Base-by-base conservation (phyloP, 2,888 invertebrate species). In the Zaprionus bogoriensis region DNA sequence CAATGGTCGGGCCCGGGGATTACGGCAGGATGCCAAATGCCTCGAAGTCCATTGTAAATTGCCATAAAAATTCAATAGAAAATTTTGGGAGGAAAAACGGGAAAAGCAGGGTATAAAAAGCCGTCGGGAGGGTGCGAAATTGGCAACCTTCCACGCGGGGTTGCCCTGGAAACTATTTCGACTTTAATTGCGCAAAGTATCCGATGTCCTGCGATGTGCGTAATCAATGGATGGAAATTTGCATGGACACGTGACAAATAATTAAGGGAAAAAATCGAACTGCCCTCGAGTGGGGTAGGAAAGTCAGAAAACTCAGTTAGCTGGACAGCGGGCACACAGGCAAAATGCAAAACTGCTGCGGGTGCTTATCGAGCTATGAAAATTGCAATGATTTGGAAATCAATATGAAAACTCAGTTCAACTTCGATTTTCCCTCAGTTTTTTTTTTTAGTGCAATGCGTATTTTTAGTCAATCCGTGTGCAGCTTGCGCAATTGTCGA, bases 211-310 rank as follows among this genome's bases (percentile, higher is more conserved):
- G 64, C n/a, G n/a, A n/a, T 36, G 42, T 36, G 46, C 65, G 69
- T 72, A 82, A 88, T 81, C 80, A 88, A 78, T 74, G 86, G 67
- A 72, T 83, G 68, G 53, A 85, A 87, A 87, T 87, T 87, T 87
- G 87, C 89, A 87, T 87, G 87, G 84, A 84, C 88, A 89, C 87
- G 89, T 88, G 89, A 88, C 88, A 87, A 79, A 87, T 86, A 88
- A 89, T 87, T 86, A 81, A 74, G 64, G 64, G 46, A 57, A 53
- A 58, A 30, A 42, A 53, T 30, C 17, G 32, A 23, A 39, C 9
- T 5, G 17, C 14, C 9, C 10, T 3, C 28, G 53, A 22, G n/a
- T n/a, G 42, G 54, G 47, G 39, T 39, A 47, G 25, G 19, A 22
- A 12, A 1, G 30, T 3, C 19, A 14, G 20, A 27, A 23, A 23